Base-by-base conservation (phyloP, 2,113 vertebrate species). In the Manacus vitellinus region DNA sequence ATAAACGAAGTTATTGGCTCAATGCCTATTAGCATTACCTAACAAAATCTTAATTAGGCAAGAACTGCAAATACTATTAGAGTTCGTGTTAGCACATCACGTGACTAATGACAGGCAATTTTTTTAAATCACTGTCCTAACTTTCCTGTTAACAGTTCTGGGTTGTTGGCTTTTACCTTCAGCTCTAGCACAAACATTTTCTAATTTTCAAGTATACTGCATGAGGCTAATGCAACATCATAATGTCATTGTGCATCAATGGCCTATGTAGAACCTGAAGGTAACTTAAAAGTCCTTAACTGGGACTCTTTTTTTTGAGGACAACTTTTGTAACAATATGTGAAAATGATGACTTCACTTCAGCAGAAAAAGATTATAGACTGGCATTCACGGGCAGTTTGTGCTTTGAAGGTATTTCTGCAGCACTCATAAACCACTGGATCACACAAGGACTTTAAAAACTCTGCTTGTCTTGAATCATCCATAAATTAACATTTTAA, bases 11-110 rank as follows among this genome's bases (percentile, higher is more conserved):
- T n/a, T 62, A 85, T 51, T 92, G 63, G 68, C 91, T 80, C 63
- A n/a, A 18, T 46, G 39, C 55, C 68, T 80, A 54, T 87, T 89
- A 84, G 54, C 46, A 76, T 80, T 80, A 91, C 77, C 73, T 92
- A 87, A 79, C 28, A 84, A 95, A 93, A 61, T 73, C 39, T 77
- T 93, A 79, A 94, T 94, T 89, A 89, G 68, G 7, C 25, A 77
- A 55, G 35, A 92, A 84, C 81, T 89, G 33, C 35, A 86, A 88
- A 84, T 67, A 63, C n/a, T 41, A 10, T 62, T 73, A 33, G 83
- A 88, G n/a, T 73, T 89, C 54, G 35, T 28, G 46, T 54, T 51
- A 88, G 33, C 49, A 76, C 15, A 76, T 62, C 51, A 76, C 21
- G 8, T 79, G 44, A 89, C 54, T 51, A 74, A 59, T 0, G 0